phyloP scores from a whole-genome alignment of 2,113 vertebrate genomes.

The Procavia capensis region DNA sequence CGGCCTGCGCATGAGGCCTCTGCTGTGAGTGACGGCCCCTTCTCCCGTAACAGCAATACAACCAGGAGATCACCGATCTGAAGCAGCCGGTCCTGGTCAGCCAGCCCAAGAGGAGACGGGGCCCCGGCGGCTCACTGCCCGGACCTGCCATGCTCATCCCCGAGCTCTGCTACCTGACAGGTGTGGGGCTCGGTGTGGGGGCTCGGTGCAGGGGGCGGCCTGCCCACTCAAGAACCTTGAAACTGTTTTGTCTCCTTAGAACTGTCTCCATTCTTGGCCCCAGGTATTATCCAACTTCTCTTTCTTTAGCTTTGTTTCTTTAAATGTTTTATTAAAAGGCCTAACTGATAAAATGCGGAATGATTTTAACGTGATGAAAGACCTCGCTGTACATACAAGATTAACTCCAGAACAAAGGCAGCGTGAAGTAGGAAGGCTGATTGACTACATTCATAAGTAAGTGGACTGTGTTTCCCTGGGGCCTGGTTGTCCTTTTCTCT shows the following conservation, averaged over 20 bases:
- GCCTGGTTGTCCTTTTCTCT: not conserved
- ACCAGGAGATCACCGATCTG: conserved; percentile 90
- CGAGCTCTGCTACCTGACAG: conserved; percentile 96
- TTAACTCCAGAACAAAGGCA: conserved; percentile 92
- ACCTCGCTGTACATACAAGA: conserved; percentile 91
- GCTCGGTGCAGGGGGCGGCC: too few species aligned
- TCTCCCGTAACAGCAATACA: conserved; percentile 91
- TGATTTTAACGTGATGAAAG: conserved; percentile 95
- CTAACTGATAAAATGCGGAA: conserved; percentile 95
- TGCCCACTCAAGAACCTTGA: too few species aligned
- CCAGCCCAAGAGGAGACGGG: conserved; percentile 87
- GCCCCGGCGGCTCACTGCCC: conserved; percentile 80
- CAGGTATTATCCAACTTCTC: too few species aligned
- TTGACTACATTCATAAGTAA: conserved; percentile 90
- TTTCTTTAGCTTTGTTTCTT: too few species aligned
- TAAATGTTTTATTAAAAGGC: conserved; percentile 85
- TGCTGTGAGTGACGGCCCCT: not conserved
- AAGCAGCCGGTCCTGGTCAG: conserved; percentile 94
- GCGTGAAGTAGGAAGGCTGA: conserved; percentile 89
- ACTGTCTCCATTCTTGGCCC: not conserved
- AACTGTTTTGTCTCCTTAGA: not conserved
- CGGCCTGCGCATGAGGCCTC: not conserved
- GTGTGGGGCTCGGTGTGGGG: too few species aligned
- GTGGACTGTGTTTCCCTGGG: not conserved
- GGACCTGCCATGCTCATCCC: conserved; percentile 93